Evolutionary conservation across 2,888 invertebrate species (phyloP).

Genomic region (Stegana nigrithorax): DNA sequence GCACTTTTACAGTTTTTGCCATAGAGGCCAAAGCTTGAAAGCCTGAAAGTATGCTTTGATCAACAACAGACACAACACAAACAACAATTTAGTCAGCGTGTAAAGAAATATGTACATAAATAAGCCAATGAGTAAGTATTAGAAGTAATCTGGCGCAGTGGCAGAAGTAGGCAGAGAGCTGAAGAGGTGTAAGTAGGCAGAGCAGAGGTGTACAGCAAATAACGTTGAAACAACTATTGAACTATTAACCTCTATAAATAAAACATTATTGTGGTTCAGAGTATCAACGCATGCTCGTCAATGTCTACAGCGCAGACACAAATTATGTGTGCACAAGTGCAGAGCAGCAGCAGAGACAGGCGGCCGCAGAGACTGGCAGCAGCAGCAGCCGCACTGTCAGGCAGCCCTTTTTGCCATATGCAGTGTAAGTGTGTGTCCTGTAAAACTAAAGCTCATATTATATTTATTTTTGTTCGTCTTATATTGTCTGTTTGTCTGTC

Average conservation of each 20-base stretch:
- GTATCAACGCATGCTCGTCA: constrained; percentile 1
- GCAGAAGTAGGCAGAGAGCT: too few species aligned
- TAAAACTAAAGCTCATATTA: constrained; percentile 45
- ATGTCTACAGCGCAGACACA: not conserved
- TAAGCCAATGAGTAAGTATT: too few species aligned
- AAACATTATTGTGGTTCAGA: constrained; percentile 31
- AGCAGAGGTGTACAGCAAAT: too few species aligned
- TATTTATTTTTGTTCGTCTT: constrained; percentile 46
- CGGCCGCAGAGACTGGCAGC: not conserved
- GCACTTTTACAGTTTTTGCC: not conserved
- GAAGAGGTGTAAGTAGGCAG: not conserved
- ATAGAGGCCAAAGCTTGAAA: not conserved
- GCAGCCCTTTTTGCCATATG: too few species aligned
- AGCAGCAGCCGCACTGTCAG: too few species aligned
- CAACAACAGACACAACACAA: not conserved
- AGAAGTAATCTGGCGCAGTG: too few species aligned
- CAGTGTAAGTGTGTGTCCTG: too few species aligned
- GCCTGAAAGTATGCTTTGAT: not conserved
- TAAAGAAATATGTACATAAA: not conserved
- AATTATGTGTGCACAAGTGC: too few species aligned
- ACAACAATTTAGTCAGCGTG: not conserved
- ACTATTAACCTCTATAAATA: constrained; percentile 40
- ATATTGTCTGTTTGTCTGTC: not conserved
- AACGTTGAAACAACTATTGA: not conserved
- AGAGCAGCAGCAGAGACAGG: too few species aligned